Evolutionary conservation across 2,888 invertebrate species (phyloP), one percentile per base, ranked within the genome.

Genomic region (Epirrhoe tristata): DNA sequence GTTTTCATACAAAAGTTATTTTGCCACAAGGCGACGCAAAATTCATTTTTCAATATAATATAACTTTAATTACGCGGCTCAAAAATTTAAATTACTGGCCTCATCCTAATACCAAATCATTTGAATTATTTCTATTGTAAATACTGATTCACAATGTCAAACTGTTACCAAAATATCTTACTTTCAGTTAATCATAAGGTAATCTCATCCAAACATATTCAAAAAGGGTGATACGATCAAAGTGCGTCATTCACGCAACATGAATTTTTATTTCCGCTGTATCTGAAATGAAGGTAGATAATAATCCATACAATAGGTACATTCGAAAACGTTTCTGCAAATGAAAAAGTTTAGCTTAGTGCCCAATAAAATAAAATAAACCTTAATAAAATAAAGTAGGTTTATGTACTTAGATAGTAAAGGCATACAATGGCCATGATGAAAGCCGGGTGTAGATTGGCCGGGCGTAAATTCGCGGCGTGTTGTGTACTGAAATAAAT

Each of bases 181-280:
- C 16, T 48, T 5, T 14, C 4, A 14, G 5, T 6, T 52, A 36
- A 34, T 17, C 36, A 24, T 58, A 52, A 5, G 5, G 36, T 36
- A 24, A 36, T 36, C 50, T n/a, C 14, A 16, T 48, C 32, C 36
- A 12, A 48, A 61, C 17, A 50, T 53, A 55, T 56, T 56, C 56
- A 58, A 59, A 51, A 12, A 53, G n/a, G 14, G 58, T 34, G 43
- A 31, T 14, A 6, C 32, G 12, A 53, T 50, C 48, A 50, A 62
- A 68, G 70, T 66, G 67, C 63, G 36, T 53, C 64, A 56, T 70
- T 70, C 66, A 69, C 69, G 69, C 63, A 53, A 60, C 66, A 66
- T 69, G 69, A 73, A 69, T 73, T 73, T 71, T 71, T 68, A 73
- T 71, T 66, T 56, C 34, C 58, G 34, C 39, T 56, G 58, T 58